These are phyloP conservation scores for Acrobasis repandana DNA, from an alignment of 2,888 invertebrate genomes.

Conservation along the genomic window DNA sequence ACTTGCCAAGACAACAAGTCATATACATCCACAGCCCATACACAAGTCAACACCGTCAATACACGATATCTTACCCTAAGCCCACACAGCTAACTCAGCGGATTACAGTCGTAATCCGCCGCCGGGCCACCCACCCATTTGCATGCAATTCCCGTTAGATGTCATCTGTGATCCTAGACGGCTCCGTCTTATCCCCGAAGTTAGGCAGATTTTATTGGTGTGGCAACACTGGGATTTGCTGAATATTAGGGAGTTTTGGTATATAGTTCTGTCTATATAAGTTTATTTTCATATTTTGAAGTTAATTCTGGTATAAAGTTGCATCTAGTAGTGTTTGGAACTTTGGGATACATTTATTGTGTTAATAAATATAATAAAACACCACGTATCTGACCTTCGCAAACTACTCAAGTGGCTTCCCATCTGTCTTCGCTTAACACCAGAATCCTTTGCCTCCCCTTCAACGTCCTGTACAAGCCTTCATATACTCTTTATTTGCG, in stretches of 20 bases:
- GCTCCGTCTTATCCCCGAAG: constrained; percentile 50
- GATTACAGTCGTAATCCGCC: constrained; percentile 61
- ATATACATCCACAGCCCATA: constrained; percentile 15
- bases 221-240: constrained; percentile 12
- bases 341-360: no score
- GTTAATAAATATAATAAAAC: no score
- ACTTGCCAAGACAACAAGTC: constrained; percentile 13
- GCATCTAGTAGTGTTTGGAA: no score
- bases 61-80: constrained; percentile 65
- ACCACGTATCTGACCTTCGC: no score
- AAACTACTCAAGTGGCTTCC: no score
- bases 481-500: no score
- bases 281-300: no score
- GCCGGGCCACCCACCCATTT: constrained; percentile 57
- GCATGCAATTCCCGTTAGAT: constrained; percentile 74
- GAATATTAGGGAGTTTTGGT: background rate
- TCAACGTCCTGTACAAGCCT: no score
- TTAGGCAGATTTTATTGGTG: constrained; percentile 22
- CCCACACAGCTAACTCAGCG: constrained; percentile 55
- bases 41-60: constrained; percentile 31
- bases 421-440: no score
- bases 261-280: background rate
- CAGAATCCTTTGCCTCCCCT: no score
- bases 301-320: no score
- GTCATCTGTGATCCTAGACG: constrained; percentile 73